phyloP scores from a whole-genome alignment of 2,888 invertebrate species.

The Aphodius sticticus region DNA sequence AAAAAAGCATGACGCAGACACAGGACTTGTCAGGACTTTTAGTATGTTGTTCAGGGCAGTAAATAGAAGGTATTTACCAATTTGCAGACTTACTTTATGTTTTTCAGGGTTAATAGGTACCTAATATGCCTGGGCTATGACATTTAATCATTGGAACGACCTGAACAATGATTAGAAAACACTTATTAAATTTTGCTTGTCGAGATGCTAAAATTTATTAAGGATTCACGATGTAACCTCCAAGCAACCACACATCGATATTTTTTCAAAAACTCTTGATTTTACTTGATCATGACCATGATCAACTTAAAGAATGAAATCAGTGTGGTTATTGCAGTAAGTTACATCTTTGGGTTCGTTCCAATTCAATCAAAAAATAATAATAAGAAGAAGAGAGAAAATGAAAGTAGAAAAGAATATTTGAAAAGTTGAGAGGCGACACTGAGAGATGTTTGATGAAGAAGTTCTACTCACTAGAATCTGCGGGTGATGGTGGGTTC shows the following conservation, averaged over 20 bases:
- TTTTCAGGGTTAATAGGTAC: no score
- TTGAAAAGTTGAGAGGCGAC: no score
- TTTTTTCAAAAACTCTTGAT: no score
- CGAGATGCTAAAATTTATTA: slow-evolving; percentile 35
- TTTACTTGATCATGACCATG: no score
- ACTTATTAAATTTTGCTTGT: slow-evolving; percentile 12
- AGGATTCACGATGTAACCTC: slow-evolving; percentile 32
- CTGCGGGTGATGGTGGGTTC: slow-evolving; percentile 89
- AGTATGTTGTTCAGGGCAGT: no score
- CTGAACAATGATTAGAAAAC: background rate
- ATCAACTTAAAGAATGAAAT: background rate
- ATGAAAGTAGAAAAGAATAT: background rate
- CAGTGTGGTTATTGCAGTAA: background rate
- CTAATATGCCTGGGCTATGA: background rate
- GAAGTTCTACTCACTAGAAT: slow-evolving; percentile 76
- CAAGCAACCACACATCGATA: background rate
- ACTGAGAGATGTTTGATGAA: background rate
- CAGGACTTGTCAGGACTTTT: no score
- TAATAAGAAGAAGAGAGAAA: background rate
- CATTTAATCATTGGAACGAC: slow-evolving; percentile 23
- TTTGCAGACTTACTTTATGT: no score
- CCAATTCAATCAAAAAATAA: background rate
- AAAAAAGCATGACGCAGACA: no score
- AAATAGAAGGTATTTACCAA: no score
- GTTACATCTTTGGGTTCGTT: background rate